Conservation (phyloP, 53 echinoderm and acorn worm species). For the Stichopus horrens region DNA sequence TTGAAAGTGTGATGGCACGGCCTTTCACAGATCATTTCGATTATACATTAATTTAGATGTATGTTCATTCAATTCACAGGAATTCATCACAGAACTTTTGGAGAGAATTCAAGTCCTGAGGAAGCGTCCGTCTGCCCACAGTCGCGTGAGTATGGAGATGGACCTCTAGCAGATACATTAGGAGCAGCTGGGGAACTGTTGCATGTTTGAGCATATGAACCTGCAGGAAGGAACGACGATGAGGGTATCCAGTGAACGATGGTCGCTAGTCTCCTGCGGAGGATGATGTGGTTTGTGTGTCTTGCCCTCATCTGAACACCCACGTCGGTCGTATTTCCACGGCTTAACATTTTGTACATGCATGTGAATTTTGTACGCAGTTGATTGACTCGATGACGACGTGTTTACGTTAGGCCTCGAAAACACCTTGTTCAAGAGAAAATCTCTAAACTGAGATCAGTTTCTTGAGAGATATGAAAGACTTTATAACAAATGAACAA, state of each 20-base stretch:
- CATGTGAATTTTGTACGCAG: no score
- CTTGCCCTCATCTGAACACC: slow-evolving; percentile 1
- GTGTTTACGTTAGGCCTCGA: no score
- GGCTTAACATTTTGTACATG: no score
- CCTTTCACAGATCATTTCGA: no score
- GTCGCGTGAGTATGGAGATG: slow-evolving; percentile 30
- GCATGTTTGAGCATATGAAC: background rate
- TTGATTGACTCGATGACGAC: no score
- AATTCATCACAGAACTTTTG: slow-evolving; percentile 18
- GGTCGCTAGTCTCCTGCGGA: background rate
- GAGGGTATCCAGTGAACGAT: background rate
- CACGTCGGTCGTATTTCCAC: no score
- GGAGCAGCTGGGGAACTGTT: background rate
- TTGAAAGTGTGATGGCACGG: no score
- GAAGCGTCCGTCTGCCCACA: background rate
- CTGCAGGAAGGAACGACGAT: background rate
- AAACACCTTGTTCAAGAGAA: no score
- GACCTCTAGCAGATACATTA: background rate
- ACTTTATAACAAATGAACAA: no score
- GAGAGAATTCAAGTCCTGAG: slow-evolving; percentile 33
- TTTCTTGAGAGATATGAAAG: no score
- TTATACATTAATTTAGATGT: no score
- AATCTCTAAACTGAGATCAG: no score
- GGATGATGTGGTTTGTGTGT: background rate
- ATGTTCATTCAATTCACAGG: background rate